These are phyloP conservation scores for Zapornia atra DNA, from an alignment of 2,113 vertebrate genomes.

Conservation along the genomic window DNA sequence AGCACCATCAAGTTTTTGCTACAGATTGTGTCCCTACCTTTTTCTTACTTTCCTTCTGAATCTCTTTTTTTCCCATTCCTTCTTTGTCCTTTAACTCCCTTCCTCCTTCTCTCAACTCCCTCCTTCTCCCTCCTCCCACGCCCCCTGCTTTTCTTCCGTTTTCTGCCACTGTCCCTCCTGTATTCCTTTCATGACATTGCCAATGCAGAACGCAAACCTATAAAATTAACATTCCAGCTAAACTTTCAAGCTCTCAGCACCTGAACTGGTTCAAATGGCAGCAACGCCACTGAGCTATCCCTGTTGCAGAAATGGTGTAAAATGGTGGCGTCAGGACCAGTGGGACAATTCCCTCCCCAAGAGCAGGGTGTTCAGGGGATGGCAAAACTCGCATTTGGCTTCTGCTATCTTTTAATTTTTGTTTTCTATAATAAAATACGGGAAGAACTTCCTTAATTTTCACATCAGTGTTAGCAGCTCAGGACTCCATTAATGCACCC, in stretches of 20 bases:
- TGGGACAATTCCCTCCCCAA: not conserved
- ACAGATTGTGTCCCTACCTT: not conserved
- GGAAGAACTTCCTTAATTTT: constrained; percentile 76
- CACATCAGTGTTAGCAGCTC: constrained; percentile 70
- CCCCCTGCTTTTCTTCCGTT: not conserved
- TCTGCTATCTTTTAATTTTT: constrained; percentile 31
- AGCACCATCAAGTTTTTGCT: not conserved
- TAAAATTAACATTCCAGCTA: not conserved
- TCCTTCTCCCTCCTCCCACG: rapidly evolving
- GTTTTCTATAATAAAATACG: constrained; percentile 47
- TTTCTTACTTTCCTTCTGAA: not conserved
- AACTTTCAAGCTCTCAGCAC: not conserved
- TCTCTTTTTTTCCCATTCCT: not conserved
- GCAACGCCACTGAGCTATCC: not conserved
- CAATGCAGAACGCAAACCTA: not conserved
- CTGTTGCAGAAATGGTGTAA: not conserved
- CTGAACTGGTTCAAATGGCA: not conserved
- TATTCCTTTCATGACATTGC: not conserved
- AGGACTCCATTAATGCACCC: constrained; percentile 81
- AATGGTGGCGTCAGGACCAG: not conserved
- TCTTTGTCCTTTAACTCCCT: not conserved
- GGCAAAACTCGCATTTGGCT: not conserved
- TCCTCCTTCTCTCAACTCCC: not conserved
- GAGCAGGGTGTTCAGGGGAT: not conserved
- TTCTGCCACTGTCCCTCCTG: not conserved